Conservation (phyloP, 2,113 vertebrate species). For the Dinomys branickii region DNA sequence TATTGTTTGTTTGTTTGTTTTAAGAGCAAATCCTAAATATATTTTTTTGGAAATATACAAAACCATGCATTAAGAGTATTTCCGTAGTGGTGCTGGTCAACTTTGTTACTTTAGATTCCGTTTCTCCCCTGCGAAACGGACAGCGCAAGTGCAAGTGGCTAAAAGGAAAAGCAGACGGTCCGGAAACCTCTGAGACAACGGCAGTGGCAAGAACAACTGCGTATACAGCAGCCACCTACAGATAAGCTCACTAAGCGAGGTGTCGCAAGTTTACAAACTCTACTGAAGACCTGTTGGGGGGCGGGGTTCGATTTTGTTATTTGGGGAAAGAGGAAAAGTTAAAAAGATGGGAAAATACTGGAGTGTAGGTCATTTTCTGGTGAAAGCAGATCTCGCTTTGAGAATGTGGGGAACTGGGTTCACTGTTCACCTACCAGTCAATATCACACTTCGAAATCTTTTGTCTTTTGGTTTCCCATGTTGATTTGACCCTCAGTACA, state of each 20-base stretch:
- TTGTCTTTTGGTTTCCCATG: not conserved
- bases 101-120: not conserved
- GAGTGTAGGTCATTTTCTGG: not conserved
- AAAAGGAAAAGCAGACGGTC: not conserved
- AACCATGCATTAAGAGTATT: not conserved
- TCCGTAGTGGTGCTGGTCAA: not conserved
- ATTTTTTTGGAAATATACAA: constrained; percentile 23
- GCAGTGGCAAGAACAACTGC: not conserved
- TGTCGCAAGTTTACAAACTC: not conserved
- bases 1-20: not conserved
- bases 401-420: not conserved
- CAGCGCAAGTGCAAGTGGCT: not conserved
- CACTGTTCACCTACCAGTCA: not conserved
- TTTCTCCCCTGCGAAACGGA: constrained; percentile 5
- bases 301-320: not conserved
- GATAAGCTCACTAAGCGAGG: not conserved
- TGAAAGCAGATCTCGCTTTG: not conserved
- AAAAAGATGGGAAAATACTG: not conserved
- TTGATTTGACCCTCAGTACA: not conserved
- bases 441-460: constrained; percentile 11
- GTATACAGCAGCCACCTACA: not conserved
- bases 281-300: not conserved
- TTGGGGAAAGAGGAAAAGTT: not conserved
- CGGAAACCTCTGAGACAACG: not conserved
- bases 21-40: not conserved